phyloP scores from a whole-genome alignment of 2,888 invertebrate genomes.

The Augiades crinisus region DNA sequence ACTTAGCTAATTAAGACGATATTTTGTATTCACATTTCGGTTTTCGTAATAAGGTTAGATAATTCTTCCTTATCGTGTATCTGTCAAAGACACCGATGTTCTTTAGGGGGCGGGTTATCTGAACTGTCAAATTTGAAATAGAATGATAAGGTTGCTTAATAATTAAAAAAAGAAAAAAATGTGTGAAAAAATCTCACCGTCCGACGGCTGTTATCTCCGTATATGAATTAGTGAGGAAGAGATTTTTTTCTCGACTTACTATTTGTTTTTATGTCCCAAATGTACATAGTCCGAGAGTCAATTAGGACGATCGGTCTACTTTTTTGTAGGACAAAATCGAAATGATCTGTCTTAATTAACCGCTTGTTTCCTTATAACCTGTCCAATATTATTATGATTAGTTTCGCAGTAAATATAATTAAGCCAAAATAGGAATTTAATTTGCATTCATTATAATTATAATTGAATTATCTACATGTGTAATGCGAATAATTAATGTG shows the following conservation, averaged over 20 bases:
- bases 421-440: background rate
- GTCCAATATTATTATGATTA: background rate
- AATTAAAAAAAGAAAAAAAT: constrained; percentile 32
- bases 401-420: background rate
- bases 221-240: constrained; percentile 15
- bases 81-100: constrained; percentile 44
- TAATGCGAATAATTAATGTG: background rate
- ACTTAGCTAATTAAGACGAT: constrained; percentile 60
- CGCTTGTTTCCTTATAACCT: background rate
- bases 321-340: background rate
- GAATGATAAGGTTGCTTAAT: constrained; percentile 46
- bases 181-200: constrained; percentile 12
- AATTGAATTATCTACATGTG: background rate
- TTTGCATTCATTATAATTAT: constrained; percentile 1
- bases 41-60: constrained; percentile 30
- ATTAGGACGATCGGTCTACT: background rate
- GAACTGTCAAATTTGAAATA: constrained; percentile 62
- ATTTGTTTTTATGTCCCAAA: background rate
- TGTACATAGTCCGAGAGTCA: background rate
- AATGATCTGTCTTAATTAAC: background rate
- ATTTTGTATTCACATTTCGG: constrained; percentile 28
- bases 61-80: constrained; percentile 41
- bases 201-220: background rate
- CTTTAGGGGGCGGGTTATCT: constrained; percentile 52
- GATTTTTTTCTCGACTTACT: background rate